These are phyloP conservation scores for Heterodera filipjevi DNA, from an alignment of 2,888 invertebrate species.

Conservation along the genomic window DNA sequence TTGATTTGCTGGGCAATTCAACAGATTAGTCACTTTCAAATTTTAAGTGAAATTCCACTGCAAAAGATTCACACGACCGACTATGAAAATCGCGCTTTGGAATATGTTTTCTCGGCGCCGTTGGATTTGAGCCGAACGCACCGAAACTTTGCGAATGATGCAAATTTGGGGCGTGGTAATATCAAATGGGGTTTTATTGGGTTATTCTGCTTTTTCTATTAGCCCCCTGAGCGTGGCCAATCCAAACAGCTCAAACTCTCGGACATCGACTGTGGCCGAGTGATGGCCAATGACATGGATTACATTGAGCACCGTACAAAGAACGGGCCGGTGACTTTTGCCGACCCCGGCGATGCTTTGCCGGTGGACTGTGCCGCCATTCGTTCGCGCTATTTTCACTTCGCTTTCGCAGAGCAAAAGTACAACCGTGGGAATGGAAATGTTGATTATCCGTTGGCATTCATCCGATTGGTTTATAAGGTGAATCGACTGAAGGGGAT, in stretches of 20 bases:
- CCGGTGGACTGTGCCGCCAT: constrained; percentile 12
- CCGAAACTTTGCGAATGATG: not conserved
- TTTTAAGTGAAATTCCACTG: not conserved
- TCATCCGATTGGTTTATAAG: not conserved
- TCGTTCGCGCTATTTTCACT: not conserved
- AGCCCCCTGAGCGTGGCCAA: not conserved
- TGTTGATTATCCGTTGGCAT: not conserved
- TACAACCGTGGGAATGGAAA: not conserved
- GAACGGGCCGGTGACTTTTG: not conserved
- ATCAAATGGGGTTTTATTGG: not conserved
- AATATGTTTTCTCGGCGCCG: not conserved
- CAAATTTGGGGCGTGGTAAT: constrained; percentile 12
- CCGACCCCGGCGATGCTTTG: not conserved
- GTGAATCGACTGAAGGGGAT: not conserved
- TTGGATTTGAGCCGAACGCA: constrained; percentile 5
- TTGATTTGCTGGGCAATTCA: not conserved
- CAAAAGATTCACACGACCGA: not conserved
- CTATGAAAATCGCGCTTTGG: not conserved
- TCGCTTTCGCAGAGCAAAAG: not conserved
- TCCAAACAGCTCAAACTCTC: not conserved
- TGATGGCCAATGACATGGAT: not conserved
- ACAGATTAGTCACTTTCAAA: not conserved
- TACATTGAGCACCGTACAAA: not conserved
- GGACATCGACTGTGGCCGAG: constrained; percentile 14
- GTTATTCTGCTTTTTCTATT: not conserved